These are phyloP conservation scores for Onychomys leucogaster DNA, from an alignment of 2,797 vertebrate species.

Conservation along the genomic window DNA sequence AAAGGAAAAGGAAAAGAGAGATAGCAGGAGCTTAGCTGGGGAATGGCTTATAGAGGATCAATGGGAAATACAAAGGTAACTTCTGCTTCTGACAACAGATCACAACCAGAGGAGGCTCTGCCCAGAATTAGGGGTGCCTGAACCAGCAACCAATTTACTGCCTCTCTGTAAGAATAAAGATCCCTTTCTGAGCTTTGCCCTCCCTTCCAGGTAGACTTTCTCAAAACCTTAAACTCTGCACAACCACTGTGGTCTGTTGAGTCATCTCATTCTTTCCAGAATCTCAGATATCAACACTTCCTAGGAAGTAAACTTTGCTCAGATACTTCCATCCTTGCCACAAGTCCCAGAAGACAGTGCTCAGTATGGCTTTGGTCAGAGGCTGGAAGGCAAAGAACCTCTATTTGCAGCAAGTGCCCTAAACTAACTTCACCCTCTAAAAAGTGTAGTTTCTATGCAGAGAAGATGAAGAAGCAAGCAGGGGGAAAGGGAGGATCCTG, in stretches of 20 bases:
- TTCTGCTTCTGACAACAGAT: slow-evolving; percentile 70
- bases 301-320: background rate
- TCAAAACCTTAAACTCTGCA: slow-evolving; percentile 11
- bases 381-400: background rate
- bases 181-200: background rate
- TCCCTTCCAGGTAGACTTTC: slow-evolving; percentile 21
- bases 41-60: slow-evolving; percentile 13
- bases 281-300: background rate
- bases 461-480: background rate
- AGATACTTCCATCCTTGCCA: background rate
- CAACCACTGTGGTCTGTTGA: background rate
- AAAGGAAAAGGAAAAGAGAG: slow-evolving; percentile 14
- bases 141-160: slow-evolving; percentile 58
- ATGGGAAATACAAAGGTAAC: slow-evolving; percentile 69
- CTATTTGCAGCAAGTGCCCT: background rate
- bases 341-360: background rate
- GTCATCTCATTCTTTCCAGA: slow-evolving; percentile 29
- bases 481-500: background rate
- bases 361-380: background rate
- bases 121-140: slow-evolving; percentile 26
- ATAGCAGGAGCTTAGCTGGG: background rate
- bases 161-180: slow-evolving; percentile 56
- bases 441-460: background rate
- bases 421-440: too few species aligned
- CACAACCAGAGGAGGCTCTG: slow-evolving; percentile 23